Conservation (phyloP, 2,797 vertebrate species). For the Spheniscus humboldti region DNA sequence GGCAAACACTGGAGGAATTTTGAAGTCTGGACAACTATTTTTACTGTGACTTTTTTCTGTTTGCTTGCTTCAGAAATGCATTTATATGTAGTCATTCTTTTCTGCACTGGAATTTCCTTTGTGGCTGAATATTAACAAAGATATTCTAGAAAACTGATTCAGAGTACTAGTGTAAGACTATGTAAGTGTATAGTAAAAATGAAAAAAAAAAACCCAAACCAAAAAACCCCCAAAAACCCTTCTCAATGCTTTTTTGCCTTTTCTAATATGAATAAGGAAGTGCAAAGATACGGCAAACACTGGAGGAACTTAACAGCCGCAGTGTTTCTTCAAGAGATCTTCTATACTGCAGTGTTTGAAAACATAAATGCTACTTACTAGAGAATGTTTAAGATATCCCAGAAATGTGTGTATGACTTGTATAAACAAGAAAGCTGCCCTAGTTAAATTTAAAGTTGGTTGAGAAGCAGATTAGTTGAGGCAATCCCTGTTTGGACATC, state of each 20-base stretch:
- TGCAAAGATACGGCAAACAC: background rate
- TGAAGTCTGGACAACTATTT: background rate
- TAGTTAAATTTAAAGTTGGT: background rate
- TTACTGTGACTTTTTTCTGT: background rate
- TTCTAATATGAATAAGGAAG: background rate
- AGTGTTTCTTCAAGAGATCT: background rate
- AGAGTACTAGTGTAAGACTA: background rate
- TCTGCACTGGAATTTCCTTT: background rate
- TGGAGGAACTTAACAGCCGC: background rate
- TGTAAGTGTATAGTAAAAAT: background rate
- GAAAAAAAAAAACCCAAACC: too few species aligned
- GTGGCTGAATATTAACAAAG: background rate
- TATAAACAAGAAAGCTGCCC: background rate
- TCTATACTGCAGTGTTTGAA: background rate
- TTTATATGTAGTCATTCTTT: background rate
- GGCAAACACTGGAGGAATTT: background rate
- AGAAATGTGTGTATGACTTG: background rate
- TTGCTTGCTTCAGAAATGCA: background rate
- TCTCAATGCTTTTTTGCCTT: background rate
- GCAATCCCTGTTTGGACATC: background rate
- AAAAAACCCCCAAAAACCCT: rapidly evolving
- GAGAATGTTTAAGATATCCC: background rate
- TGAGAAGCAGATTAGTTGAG: background rate
- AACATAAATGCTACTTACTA: background rate
- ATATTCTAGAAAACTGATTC: background rate